Evolutionary conservation across 2,113 vertebrate genomes (phyloP).

Genomic region (Ia io): DNA sequence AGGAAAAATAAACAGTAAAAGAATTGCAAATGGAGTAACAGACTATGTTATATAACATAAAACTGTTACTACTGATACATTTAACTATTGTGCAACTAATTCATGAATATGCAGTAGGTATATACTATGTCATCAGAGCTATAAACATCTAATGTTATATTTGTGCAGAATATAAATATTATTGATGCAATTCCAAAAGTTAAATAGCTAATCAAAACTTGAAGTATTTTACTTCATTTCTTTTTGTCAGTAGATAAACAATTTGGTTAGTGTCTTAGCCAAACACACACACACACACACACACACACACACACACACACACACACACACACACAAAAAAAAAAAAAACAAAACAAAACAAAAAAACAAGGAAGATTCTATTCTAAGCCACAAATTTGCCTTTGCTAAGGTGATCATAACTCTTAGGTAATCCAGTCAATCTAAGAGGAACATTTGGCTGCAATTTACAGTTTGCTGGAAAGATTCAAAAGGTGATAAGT

Average conservation of each 20-base stretch:
- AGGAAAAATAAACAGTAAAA: constrained; percentile 40
- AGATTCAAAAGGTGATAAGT: background rate
- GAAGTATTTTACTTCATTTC: constrained; percentile 2
- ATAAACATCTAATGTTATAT: constrained; percentile 4
- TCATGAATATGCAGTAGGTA: constrained; percentile 34
- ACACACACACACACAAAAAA: too few relatives aligned
- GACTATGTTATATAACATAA: constrained; percentile 17
- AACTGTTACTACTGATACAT: constrained; percentile 24
- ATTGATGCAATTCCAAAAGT: background rate
- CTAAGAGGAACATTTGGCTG: background rate
- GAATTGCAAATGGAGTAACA: constrained; percentile 21
- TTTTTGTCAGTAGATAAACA: constrained; percentile 27
- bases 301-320: too few relatives aligned
- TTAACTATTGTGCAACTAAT: constrained; percentile 34
- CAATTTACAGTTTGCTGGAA: background rate
- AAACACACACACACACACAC: background rate
- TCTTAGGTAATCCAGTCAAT: background rate
- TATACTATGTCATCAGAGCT: background rate
- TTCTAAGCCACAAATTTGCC: background rate
- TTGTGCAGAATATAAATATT: constrained; percentile 40
- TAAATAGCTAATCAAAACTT: constrained; percentile 26
- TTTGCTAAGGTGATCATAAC: constrained; percentile 32
- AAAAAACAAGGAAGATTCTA: constrained; percentile 13
- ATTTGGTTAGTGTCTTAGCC: constrained; percentile 24
- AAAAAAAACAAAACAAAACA: background rate